These are phyloP conservation scores for Drosophila sproati DNA, from an alignment of 1,140 invertebrate species.

Conservation along the genomic window DNA sequence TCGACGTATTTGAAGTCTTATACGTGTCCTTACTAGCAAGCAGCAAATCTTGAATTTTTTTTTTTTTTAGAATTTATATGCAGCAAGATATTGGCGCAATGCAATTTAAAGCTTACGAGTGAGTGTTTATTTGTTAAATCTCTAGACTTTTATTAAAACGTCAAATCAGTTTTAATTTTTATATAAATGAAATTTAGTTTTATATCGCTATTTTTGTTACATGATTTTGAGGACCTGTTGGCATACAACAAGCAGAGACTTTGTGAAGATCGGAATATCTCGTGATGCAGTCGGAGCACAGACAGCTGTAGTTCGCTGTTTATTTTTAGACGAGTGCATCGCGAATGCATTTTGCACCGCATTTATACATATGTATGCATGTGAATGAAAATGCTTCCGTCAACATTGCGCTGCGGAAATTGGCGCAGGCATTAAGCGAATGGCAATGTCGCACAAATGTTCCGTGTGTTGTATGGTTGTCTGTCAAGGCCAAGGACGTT, in stretches of 20 bases:
- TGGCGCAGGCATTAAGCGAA: slow-evolving; percentile 49
- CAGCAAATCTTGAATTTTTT: too few relatives aligned
- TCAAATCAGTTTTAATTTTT: too few relatives aligned
- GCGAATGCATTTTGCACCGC: slow-evolving; percentile 22
- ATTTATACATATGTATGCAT: slow-evolving; percentile 18
- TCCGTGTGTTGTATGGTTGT: slow-evolving; percentile 1
- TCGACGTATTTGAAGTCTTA: not conserved
- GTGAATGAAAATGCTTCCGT: slow-evolving; percentile 58
- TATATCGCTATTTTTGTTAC: not conserved
- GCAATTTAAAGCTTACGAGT: not conserved
- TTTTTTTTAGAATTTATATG: not conserved
- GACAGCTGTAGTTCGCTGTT: slow-evolving; percentile 20
- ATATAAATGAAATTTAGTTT: too few relatives aligned
- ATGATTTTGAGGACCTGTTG: not conserved
- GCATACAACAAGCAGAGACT: too few relatives aligned
- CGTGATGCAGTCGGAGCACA: slow-evolving; percentile 46
- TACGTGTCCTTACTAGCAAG: not conserved
- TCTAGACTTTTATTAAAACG: too few relatives aligned
- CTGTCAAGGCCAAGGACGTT: slow-evolving; percentile 68
- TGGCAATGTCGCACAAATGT: slow-evolving; percentile 1
- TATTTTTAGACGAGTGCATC: slow-evolving; percentile 56
- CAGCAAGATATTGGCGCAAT: not conserved
- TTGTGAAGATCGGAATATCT: slow-evolving; percentile 26
- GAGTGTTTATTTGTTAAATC: not conserved
- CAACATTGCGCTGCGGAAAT: slow-evolving; percentile 68